phyloP scores from a whole-genome alignment of 2,888 invertebrate genomes.

The Himalopsyche kuldschensis region DNA sequence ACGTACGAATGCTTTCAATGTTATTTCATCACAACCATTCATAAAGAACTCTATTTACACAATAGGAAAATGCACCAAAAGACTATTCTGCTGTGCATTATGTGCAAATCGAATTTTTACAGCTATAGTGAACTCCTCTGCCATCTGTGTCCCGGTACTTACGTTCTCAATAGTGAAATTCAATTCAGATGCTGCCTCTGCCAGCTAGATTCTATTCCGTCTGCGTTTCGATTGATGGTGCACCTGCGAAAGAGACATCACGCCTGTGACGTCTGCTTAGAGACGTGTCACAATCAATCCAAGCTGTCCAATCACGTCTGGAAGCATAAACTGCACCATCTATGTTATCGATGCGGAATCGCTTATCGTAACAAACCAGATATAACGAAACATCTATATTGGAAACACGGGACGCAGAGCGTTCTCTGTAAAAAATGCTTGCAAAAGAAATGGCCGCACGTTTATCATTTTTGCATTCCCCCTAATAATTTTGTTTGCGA shows the following conservation, averaged over 20 bases:
- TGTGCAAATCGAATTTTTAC: constrained; percentile 86
- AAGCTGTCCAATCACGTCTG: constrained; percentile 84
- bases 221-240: constrained; percentile 85
- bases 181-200: constrained; percentile 84
- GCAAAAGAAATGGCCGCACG: constrained; percentile 90
- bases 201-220: constrained; percentile 74
- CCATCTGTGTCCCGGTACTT: constrained; percentile 82
- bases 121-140: constrained; percentile 86
- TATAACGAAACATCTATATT: constrained; percentile 86
- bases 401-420: constrained; percentile 92
- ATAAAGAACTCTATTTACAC: constrained; percentile 84
- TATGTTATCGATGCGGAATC: constrained; percentile 86
- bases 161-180: constrained; percentile 64
- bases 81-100: constrained; percentile 77
- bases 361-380: constrained; percentile 86
- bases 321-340: constrained; percentile 86
- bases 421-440: constrained; percentile 81
- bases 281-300: constrained; percentile 77
- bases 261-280: constrained; percentile 85
- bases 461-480: constrained; percentile 87
- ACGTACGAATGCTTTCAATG: constrained; percentile 87
- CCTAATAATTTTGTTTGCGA: constrained; percentile 79
- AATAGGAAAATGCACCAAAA: constrained; percentile 86
- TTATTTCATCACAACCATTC: constrained; percentile 73
- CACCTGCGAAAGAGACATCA: constrained; percentile 83